Evolutionary conservation across 2,113 vertebrate species (phyloP).

Genomic region (Scomber japonicus): DNA sequence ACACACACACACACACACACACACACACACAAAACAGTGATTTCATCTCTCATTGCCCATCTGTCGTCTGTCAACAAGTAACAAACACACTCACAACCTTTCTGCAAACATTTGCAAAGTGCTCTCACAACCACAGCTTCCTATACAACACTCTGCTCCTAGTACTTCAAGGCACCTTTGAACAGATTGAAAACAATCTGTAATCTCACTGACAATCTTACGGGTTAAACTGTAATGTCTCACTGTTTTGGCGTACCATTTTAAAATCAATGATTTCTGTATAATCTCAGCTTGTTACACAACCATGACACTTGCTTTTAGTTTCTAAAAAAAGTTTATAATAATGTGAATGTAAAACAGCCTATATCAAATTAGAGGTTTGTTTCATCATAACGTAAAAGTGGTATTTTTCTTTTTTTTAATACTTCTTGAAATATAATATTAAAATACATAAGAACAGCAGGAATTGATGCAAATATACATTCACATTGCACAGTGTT

Average conservation of each 20-base stretch:
- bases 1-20: neutral
- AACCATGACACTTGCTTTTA: too few species aligned
- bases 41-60: neutral
- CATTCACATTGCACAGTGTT: neutral
- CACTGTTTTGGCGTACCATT: too few species aligned
- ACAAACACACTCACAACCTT: slow-evolving; percentile 4
- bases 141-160: slow-evolving; percentile 8
- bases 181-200: neutral
- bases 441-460: neutral
- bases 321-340: neutral
- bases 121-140: neutral
- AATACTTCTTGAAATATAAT: neutral
- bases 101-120: slow-evolving; percentile 11
- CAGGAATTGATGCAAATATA: too few species aligned
- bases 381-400: neutral
- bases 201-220: neutral
- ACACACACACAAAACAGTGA: neutral
- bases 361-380: neutral
- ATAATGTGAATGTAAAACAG: neutral
- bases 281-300: too few species aligned
- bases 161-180: too few species aligned
- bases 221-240: neutral
- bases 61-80: slow-evolving; percentile 22
- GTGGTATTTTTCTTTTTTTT: neutral
- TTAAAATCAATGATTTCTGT: too few species aligned